Conservation (phyloP, 2,113 vertebrate species). For the Seriola aureovittata region DNA sequence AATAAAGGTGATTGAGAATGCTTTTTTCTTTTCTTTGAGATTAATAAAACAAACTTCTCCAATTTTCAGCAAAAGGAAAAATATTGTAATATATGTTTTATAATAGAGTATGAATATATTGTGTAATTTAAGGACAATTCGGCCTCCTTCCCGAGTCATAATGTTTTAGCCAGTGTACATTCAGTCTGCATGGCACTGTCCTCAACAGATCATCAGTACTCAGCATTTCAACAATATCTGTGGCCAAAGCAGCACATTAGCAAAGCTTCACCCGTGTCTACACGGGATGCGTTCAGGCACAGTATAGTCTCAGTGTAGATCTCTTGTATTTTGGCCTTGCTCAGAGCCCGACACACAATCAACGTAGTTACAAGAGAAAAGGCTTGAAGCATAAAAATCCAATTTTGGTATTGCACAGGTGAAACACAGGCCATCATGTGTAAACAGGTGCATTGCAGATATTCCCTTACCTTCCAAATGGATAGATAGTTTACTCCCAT, state of each 20-base stretch:
- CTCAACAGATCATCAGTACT: neutral
- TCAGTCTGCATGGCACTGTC: neutral
- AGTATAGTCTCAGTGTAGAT: too few relatives aligned
- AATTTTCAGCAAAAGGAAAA: neutral
- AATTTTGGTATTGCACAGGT: neutral
- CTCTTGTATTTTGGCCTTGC: too few relatives aligned
- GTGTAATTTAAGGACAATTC: neutral
- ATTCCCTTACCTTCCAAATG: neutral
- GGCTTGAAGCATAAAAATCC: neutral
- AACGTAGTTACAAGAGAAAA: too few relatives aligned
- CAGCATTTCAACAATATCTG: neutral
- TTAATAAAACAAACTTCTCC: neutral
- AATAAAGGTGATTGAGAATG: slow-evolving; percentile 25
- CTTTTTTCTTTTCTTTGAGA: slow-evolving; percentile 21
- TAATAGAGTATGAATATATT: neutral
- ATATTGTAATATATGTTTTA: neutral
- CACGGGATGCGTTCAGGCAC: too few relatives aligned
- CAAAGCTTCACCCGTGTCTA: neutral
- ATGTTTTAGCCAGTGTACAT: neutral
- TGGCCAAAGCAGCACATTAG: neutral
- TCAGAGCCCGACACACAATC: too few relatives aligned
- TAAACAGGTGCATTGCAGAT: neutral
- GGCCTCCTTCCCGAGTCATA: neutral
- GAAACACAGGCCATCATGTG: neutral
- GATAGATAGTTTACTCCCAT: neutral